Percentiles rank a stretch among this genome's conserved stretches.
phyloP scores from a whole-genome alignment of 2,797 vertebrate genomes.

The Capromys pilorides region DNA sequence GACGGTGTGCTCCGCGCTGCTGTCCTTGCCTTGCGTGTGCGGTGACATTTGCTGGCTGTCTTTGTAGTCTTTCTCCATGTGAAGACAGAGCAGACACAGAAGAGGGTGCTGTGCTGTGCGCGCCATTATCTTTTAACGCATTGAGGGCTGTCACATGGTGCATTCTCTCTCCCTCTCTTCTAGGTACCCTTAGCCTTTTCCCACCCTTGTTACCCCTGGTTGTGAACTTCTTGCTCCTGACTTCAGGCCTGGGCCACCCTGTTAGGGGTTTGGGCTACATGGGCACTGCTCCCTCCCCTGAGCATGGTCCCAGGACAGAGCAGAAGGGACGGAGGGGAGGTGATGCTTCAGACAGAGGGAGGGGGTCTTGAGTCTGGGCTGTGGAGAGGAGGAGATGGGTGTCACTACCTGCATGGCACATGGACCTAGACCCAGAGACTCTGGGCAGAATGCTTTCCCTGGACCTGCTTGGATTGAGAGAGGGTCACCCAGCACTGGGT shows the following conservation, averaged over 20 bases:
- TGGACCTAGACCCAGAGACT: not conserved
- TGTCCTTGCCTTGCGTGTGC: not conserved
- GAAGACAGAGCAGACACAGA: not conserved
- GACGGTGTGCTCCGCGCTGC: rapidly evolving
- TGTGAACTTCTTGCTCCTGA: not conserved
- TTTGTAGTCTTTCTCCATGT: not conserved
- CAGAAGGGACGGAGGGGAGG: not conserved
- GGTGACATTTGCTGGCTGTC: not conserved
- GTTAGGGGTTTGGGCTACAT: not conserved
- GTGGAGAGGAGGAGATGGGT: not conserved
- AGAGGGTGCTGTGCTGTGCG: too few relatives aligned
- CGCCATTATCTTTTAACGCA: too few relatives aligned
- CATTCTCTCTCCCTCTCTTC: not conserved
- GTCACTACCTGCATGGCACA: not conserved
- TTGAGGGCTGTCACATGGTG: rapidly evolving
- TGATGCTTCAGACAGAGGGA: not conserved
- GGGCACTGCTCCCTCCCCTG: not conserved
- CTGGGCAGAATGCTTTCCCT: not conserved
- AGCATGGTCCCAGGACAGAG: not conserved
- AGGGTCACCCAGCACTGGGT: not conserved
- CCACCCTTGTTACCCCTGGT: not conserved
- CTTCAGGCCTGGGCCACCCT: not conserved
- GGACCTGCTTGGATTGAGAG: not conserved
- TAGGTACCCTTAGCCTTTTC: not conserved
- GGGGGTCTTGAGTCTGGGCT: not conserved